Conservation (phyloP, 64 coral and sea anemone species). For the Actinia equina region DNA sequence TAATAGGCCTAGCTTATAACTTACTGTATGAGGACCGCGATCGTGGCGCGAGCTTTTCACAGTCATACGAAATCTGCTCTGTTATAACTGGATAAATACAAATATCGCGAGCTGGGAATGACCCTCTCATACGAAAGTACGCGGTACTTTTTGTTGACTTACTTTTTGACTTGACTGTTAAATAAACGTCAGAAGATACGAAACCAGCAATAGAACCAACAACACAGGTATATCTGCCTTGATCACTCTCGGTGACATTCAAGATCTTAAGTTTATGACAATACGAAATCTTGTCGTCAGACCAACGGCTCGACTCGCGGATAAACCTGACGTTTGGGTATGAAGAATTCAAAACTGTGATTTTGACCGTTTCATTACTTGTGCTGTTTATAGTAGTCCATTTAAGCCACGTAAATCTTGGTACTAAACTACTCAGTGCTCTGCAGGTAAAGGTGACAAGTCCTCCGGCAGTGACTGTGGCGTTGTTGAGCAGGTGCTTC, state of each 20-base stretch:
- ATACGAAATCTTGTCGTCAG: background rate
- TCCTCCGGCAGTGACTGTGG: constrained; percentile 9
- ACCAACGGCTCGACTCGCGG: background rate
- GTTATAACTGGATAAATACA: too few species aligned
- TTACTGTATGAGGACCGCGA: too few species aligned
- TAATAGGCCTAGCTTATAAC: too few species aligned
- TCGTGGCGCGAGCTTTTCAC: too few species aligned
- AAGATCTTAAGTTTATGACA: constrained; percentile 34
- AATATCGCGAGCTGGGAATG: too few species aligned
- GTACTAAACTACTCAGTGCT: constrained; percentile 7
- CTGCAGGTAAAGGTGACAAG: constrained; percentile 43
- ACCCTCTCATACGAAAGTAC: too few species aligned
- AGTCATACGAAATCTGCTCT: too few species aligned
- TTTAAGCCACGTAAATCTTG: constrained; percentile 46
- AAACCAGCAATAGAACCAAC: background rate
- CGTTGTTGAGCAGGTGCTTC: constrained; percentile 26
- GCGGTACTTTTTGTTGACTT: background rate
- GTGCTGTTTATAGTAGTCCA: constrained; percentile 21
- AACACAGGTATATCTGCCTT: constrained; percentile 53
- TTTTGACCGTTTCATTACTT: constrained; percentile 13
- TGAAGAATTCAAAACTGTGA: constrained; percentile 17
- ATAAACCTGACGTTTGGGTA: constrained; percentile 26
- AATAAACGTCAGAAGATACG: constrained; percentile 4
- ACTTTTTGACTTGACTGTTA: constrained; percentile 27
- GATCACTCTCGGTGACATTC: constrained; percentile 41